Conservation (phyloP, 2,888 invertebrate species). For the Xiphydria camelus region DNA sequence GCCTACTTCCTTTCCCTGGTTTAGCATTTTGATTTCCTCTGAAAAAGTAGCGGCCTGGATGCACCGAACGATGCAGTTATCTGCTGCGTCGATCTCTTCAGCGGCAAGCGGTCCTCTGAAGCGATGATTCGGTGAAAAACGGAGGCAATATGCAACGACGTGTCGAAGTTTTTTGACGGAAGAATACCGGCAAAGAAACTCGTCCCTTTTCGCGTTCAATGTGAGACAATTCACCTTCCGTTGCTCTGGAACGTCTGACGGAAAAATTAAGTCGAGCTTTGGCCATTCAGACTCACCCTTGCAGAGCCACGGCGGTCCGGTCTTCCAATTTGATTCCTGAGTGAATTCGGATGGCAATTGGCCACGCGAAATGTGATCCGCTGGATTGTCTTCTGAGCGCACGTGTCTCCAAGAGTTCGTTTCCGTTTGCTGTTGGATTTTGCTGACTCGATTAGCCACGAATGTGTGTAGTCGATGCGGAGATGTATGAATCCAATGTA, state of each 20-base stretch:
- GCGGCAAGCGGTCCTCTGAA: background rate
- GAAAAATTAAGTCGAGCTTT: background rate
- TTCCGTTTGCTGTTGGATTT: constrained; percentile 6
- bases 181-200: constrained; percentile 4
- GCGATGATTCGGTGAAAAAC: background rate
- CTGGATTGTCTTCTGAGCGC: constrained; percentile 11
- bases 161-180: constrained; percentile 3
- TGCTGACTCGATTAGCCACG: constrained; percentile 8
- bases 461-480: constrained; percentile 10
- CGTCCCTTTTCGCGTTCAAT: background rate
- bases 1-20: constrained; percentile 7
- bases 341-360: constrained; percentile 6
- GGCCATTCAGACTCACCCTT: constrained; percentile 4
- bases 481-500: constrained; percentile 13
- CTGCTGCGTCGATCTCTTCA: background rate
- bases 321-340: background rate
- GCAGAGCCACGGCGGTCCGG: constrained; percentile 13
- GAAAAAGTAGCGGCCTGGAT: background rate
- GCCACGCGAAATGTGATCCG: constrained; percentile 10
- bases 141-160: constrained; percentile 8
- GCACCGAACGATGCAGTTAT: background rate
- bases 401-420: constrained; percentile 3
- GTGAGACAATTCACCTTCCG: background rate
- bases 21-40: background rate
- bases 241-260: background rate